Evolutionary conservation across 1,140 invertebrate species (phyloP).

Genomic region (Drosophila varians): DNA sequence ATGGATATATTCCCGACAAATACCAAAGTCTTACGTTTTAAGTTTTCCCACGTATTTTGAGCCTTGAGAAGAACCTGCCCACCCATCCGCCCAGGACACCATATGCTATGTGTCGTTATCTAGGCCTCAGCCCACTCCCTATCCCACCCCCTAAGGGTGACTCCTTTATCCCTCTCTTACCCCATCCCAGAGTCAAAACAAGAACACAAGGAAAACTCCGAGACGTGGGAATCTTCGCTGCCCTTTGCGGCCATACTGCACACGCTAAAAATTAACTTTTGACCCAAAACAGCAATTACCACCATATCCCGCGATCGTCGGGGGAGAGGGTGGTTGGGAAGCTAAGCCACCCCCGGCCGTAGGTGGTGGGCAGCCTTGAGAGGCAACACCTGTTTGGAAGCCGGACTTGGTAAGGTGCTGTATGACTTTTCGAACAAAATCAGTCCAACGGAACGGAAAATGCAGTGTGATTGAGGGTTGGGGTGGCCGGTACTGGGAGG

Average conservation of each 20-base stretch:
- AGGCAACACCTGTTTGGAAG: constrained; percentile 73
- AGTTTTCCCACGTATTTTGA: constrained; percentile 28
- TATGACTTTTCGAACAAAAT: constrained; percentile 72
- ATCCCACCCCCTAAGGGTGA: constrained; percentile 5
- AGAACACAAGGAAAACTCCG: constrained; percentile 27
- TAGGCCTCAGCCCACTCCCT: constrained; percentile 9
- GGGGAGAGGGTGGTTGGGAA: neutral
- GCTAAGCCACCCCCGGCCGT: constrained; percentile 35
- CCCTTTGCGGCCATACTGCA: constrained; percentile 60
- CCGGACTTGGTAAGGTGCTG: constrained; percentile 55
- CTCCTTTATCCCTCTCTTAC: constrained; percentile 44
- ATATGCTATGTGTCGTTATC: constrained; percentile 30
- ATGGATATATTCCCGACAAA: too few relatives aligned
- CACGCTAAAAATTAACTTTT: constrained; percentile 75
- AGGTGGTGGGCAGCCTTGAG: constrained; percentile 56
- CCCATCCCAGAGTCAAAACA: neutral
- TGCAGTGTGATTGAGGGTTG: constrained; percentile 6
- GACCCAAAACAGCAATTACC: constrained; percentile 73
- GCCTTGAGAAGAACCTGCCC: constrained; percentile 17
- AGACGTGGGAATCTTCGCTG: constrained; percentile 72
- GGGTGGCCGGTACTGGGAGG: constrained; percentile 27
- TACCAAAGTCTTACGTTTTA: neutral
- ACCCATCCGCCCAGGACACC: neutral
- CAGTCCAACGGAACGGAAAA: constrained; percentile 68
- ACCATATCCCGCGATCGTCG: constrained; percentile 23